Base-by-base conservation (phyloP, 2,888 invertebrate genomes). In the Cataglyphis altisquamis region DNA sequence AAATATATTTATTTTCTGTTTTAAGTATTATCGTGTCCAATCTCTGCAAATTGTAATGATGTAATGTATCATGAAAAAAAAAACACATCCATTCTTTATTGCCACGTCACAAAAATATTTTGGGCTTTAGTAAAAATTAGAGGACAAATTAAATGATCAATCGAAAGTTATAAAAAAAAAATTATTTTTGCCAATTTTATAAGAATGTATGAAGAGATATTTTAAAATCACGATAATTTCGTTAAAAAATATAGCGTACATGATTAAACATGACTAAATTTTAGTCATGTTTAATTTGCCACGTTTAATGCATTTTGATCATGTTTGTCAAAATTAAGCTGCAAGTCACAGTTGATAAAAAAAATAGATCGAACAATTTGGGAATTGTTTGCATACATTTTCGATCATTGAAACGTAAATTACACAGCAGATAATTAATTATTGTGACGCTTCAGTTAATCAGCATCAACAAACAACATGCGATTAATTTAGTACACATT, bases 371-470 rank as follows among this genome's bases (percentile, higher is more conserved):
- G 9, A 21, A 41, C 10, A 60, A 63, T 32, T 29, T n/a, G 45
- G 45, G 15, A 3, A 52, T 48, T 18, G 45, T 36, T 3, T 18
- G 48, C 8, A 18, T 48, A 4, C 18, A 75, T 66, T 75, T 75
- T 32, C 66, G 29, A 39, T 15, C 41, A 62, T 18, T 18, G 45
- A 25, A 48, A 32, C 67, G 36, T 29, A 68, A 78, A 55, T 78
- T 70, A 32, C 52, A 15, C 21, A 21, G 29, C 25, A 29, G 21
- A 18, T n/a, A 36, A 77, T 77, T 77, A 77, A 68, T 77, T 52
- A 29, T 67, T 18, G 18, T 25, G n/a, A n/a, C 25, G 29, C 25
- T 39, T 77, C 39, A 12, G 29, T n/a, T 55, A 41, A 29, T 55
- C 29, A 29, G 39, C 39, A 3, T 77, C 29, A 36, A 36, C 9